Conservation (phyloP, 2,797 vertebrate species). For the Poeciliopsis presidionis region DNA sequence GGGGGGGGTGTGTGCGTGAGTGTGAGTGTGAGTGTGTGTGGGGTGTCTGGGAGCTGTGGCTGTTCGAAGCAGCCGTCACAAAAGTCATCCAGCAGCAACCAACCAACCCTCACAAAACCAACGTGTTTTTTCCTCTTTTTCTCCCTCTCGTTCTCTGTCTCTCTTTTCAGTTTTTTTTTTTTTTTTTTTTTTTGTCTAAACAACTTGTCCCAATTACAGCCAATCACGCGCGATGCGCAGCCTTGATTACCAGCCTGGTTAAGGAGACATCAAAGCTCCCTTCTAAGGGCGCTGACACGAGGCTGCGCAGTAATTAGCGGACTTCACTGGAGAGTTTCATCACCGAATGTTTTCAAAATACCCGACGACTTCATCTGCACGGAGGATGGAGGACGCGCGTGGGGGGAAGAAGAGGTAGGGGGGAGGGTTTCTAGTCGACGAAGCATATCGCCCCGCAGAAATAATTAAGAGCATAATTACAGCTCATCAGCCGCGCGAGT, state of each 20-base stretch:
- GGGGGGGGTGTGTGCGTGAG: slow-evolving; percentile 15
- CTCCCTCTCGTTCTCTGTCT: not conserved
- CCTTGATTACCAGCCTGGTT: slow-evolving; percentile 65
- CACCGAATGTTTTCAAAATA: slow-evolving; percentile 81
- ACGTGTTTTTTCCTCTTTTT: not conserved
- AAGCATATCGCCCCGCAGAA: slow-evolving; percentile 79
- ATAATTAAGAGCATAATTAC: slow-evolving; percentile 85
- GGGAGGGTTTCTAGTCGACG: slow-evolving; percentile 36
- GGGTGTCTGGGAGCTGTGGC: slow-evolving; percentile 57
- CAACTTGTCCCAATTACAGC: slow-evolving; percentile 82
- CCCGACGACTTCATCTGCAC: slow-evolving; percentile 72
- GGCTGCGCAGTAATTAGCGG: slow-evolving; percentile 73
- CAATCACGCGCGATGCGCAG: slow-evolving; percentile 73
- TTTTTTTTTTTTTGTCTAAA: slow-evolving; percentile 62
- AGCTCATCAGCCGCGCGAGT: slow-evolving; percentile 80
- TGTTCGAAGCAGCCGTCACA: slow-evolving; percentile 71
- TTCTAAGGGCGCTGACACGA: slow-evolving; percentile 57
- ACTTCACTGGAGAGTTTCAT: slow-evolving; percentile 73
- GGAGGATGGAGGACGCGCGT: not conserved
- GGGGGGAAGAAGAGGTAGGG: not conserved
- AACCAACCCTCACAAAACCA: not conserved
- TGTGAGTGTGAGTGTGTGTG: not conserved
- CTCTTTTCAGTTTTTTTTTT: slow-evolving; percentile 36
- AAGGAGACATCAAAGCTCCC: slow-evolving; percentile 74
- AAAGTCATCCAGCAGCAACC: slow-evolving; percentile 72